Evolutionary conservation across 2,113 vertebrate genomes (phyloP).

Genomic region (Prionailurus viverrinus): DNA sequence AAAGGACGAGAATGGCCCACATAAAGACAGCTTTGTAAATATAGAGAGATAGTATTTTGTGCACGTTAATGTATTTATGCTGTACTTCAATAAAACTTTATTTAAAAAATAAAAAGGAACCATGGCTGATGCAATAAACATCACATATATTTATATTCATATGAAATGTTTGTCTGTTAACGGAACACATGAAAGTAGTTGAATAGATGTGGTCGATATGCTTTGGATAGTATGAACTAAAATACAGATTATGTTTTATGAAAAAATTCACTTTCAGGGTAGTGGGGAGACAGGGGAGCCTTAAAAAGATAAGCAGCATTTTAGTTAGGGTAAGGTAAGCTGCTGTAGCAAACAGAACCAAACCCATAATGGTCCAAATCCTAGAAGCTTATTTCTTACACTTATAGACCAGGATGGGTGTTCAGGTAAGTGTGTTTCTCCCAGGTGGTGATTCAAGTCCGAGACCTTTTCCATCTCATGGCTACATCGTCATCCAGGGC

Average conservation of each 20-base stretch:
- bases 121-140: not conserved
- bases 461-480: not conserved
- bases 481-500: not conserved
- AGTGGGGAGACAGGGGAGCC: not conserved
- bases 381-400: not conserved
- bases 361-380: not conserved
- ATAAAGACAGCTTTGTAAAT: not conserved
- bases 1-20: not conserved
- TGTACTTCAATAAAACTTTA: slow-evolving; percentile 48
- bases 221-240: slow-evolving; percentile 6
- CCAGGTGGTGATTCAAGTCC: not conserved
- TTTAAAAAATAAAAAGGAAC: not conserved
- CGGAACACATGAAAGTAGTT: not conserved
- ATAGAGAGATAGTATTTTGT: not conserved
- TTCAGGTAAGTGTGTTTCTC: not conserved
- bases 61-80: not conserved
- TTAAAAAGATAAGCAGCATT: not conserved
- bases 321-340: not conserved
- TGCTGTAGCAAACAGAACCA: not conserved
- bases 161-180: not conserved
- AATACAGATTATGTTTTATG: not conserved
- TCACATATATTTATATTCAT: not conserved
- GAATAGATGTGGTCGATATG: not conserved
- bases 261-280: not conserved
- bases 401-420: not conserved